Evolutionary conservation across 1,140 invertebrate genomes (phyloP).

Genomic region (Apis cerana): DNA sequence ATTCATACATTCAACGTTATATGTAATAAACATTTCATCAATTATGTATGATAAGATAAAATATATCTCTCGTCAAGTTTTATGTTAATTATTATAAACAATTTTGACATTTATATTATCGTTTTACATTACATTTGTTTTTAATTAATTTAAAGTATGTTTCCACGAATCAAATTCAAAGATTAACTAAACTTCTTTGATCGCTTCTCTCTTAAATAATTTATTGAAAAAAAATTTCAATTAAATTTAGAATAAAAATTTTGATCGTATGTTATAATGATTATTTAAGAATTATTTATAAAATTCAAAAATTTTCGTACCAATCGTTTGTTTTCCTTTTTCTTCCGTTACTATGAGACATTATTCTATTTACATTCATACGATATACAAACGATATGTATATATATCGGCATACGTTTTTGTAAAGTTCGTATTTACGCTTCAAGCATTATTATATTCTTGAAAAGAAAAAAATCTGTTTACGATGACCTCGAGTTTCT

Average conservation of each 20-base stretch:
- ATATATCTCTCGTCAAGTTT: no score
- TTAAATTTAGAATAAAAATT: no score
- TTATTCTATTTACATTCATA: background rate
- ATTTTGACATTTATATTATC: no score
- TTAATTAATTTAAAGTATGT: no score
- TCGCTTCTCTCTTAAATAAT: no score
- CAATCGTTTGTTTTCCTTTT: background rate
- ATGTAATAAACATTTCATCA: background rate
- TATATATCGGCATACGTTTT: background rate
- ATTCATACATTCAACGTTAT: background rate
- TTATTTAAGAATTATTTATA: background rate
- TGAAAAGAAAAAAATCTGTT: background rate
- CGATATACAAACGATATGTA: background rate
- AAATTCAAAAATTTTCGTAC: background rate
- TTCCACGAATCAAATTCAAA: no score
- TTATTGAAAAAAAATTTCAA: no score
- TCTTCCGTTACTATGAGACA: no score
- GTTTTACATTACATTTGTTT: no score
- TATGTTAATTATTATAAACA: no score
- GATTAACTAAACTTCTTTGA: no score
- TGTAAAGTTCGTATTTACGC: background rate
- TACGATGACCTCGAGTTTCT: background rate
- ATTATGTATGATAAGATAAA: no score
- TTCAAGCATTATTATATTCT: background rate
- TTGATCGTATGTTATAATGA: background rate